phyloP scores from a whole-genome alignment of 2,113 vertebrate species.

The Xenus cinereus region DNA sequence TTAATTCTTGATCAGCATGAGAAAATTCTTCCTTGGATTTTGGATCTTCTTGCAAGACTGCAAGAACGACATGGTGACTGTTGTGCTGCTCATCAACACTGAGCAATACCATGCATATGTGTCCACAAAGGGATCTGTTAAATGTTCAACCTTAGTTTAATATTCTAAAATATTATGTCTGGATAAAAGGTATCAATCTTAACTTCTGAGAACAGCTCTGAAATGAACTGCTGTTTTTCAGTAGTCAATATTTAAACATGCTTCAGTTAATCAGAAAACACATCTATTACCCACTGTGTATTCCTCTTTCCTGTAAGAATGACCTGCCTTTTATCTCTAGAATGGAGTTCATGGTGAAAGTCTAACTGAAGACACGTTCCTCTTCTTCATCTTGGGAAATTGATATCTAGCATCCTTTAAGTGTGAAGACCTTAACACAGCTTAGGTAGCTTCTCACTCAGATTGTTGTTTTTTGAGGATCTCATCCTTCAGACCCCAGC shows the following conservation, averaged over 20 bases:
- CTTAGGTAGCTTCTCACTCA: not conserved
- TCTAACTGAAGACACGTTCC: not conserved
- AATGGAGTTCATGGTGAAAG: not conserved
- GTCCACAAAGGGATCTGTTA: conserved; percentile 48
- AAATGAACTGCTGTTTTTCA: not conserved
- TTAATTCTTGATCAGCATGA: conserved; percentile 69
- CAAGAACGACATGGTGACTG: conserved; percentile 77
- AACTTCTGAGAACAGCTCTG: not conserved
- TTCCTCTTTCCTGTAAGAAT: not conserved
- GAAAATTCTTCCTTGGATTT: conserved; percentile 80
- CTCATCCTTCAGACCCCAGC: not conserved
- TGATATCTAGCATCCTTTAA: not conserved
- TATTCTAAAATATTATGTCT: not conserved
- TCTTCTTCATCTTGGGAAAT: not conserved
- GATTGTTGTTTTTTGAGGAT: not conserved
- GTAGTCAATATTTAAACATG: not conserved
- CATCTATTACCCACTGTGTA: not conserved
- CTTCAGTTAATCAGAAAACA: not conserved
- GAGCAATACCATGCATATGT: conserved; percentile 81
- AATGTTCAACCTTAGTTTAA: not conserved
- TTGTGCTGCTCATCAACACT: conserved; percentile 79
- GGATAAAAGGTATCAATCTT: not conserved
- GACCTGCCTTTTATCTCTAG: not conserved
- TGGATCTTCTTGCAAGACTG: conserved; percentile 76
- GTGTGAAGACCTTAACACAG: not conserved